Percentiles rank a stretch among this genome's conserved stretches.
These are phyloP conservation scores for Hipposideros armiger DNA, from an alignment of 2,113 vertebrate genomes.

Conservation along the genomic window DNA sequence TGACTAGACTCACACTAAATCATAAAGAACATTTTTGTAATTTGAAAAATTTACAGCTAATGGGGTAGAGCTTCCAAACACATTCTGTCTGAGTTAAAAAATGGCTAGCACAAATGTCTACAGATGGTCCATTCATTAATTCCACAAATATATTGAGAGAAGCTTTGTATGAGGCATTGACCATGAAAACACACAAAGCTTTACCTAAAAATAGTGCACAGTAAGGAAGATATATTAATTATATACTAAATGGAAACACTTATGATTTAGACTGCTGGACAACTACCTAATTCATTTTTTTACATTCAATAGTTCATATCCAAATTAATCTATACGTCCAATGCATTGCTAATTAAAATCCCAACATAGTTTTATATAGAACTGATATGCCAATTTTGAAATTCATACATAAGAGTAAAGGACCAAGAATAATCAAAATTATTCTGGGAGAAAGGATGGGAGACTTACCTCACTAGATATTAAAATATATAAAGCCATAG, in stretches of 20 bases:
- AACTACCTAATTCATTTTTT: conserved; percentile 31
- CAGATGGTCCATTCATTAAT: conserved; percentile 34
- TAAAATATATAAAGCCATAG: conserved; percentile 28
- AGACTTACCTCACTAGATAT: neutral
- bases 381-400: conserved; percentile 28
- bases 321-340: conserved; percentile 50
- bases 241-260: conserved; percentile 24
- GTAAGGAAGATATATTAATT: conserved; percentile 36
- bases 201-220: conserved; percentile 18
- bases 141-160: conserved; percentile 40
- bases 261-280: conserved; percentile 9
- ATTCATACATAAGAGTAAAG: neutral
- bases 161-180: neutral
- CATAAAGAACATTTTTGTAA: conserved; percentile 38
- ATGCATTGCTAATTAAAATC: conserved; percentile 44
- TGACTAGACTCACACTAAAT: conserved; percentile 40
- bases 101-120: neutral
- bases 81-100: neutral
- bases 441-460: neutral
- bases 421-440: neutral
- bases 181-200: neutral
- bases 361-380: conserved; percentile 30
- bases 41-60: conserved; percentile 60
- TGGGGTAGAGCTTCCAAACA: neutral
- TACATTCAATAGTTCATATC: conserved; percentile 7